Evolutionary conservation across 2,888 invertebrate genomes (phyloP).

Genomic region (Campoletis raptor): DNA sequence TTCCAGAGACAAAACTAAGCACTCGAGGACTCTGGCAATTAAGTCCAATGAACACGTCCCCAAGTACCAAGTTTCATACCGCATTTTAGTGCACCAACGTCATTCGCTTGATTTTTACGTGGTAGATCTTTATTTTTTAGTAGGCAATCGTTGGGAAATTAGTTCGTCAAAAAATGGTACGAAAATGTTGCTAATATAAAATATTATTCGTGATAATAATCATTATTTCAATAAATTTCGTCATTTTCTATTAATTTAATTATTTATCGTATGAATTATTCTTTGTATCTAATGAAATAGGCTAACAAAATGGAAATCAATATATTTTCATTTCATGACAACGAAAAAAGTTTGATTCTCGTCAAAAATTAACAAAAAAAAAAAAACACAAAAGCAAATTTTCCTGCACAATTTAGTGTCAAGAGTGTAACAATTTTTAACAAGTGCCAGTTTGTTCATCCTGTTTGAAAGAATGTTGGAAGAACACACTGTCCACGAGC

Average conservation of each 20-base stretch:
- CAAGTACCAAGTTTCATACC: slow-evolving; percentile 30
- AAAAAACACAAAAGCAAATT: neutral
- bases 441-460: slow-evolving; percentile 15
- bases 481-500: slow-evolving; percentile 35
- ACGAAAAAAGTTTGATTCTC: neutral
- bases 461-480: neutral
- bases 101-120: slow-evolving; percentile 9
- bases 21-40: slow-evolving; percentile 45
- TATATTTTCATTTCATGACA: neutral
- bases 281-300: neutral
- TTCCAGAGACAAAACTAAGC: slow-evolving; percentile 9
- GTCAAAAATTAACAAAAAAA: neutral
- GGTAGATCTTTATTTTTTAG: neutral
- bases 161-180: neutral
- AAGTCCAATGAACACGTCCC: slow-evolving; percentile 53
- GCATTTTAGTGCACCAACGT: slow-evolving; percentile 48
- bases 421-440: slow-evolving; percentile 25
- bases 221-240: no score
- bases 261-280: no score
- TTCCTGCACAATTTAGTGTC: neutral
- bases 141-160: neutral
- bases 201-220: neutral
- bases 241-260: neutral
- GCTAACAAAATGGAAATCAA: neutral
- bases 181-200: neutral